Percentiles rank a stretch among this genome's conserved stretches.
Evolutionary conservation across 2,888 invertebrate species (phyloP).

Genomic region (Blastobasis lacticolella): DNA sequence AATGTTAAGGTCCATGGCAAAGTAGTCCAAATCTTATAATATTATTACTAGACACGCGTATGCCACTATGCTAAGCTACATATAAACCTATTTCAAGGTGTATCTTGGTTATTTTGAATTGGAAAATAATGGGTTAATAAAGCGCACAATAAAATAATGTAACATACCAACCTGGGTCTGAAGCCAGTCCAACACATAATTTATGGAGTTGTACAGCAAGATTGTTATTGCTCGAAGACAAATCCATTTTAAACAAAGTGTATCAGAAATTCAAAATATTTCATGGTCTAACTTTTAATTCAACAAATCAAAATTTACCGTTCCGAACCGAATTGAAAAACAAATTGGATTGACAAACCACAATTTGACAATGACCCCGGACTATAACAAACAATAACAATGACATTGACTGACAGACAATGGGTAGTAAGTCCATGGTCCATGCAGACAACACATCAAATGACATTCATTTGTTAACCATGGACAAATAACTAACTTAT

Average conservation of each 20-base stretch:
- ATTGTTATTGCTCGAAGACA: slow-evolving; percentile 34
- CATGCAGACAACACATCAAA: too few species aligned
- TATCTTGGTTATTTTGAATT: neutral
- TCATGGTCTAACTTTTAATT: too few species aligned
- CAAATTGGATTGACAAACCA: too few species aligned
- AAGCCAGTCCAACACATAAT: slow-evolving; percentile 54
- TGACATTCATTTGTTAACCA: too few species aligned
- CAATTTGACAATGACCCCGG: too few species aligned
- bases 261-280: too few species aligned
- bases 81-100: neutral
- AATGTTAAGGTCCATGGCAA: neutral
- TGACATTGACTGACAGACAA: too few species aligned
- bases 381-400: too few species aligned
- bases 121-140: neutral
- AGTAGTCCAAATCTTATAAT: neutral
- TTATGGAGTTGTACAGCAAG: slow-evolving; percentile 52
- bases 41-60: neutral
- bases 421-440: too few species aligned
- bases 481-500: too few species aligned
- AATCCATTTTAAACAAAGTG: neutral
- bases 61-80: neutral
- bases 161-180: slow-evolving; percentile 50
- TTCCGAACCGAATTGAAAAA: too few species aligned
- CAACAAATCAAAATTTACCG: too few species aligned
- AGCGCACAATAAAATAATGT: neutral